Evolutionary conservation across 2,113 vertebrate genomes (phyloP).

Genomic region (Choloepus hoffmanni): DNA sequence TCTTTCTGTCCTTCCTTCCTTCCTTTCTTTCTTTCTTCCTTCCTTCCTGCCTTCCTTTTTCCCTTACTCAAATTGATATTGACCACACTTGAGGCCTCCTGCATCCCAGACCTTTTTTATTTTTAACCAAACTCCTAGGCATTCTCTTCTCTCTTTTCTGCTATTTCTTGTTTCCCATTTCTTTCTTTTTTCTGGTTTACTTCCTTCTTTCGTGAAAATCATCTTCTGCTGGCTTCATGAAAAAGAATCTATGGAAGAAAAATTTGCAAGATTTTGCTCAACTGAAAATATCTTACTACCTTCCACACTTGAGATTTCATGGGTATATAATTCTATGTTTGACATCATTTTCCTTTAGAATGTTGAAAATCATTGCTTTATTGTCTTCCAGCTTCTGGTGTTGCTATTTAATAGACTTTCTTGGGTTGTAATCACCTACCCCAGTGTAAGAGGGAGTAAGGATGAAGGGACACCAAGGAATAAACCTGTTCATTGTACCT

Average conservation of each 20-base stretch:
- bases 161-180: background rate
- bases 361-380: background rate
- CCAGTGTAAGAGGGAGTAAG: background rate
- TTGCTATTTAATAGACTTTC: background rate
- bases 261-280: background rate
- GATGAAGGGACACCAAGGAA: background rate
- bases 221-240: background rate
- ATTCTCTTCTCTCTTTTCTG: background rate
- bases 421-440: background rate
- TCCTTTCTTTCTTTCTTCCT: too few species aligned
- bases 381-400: background rate
- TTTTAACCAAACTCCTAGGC: too few species aligned
- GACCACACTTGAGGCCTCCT: background rate
- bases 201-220: background rate
- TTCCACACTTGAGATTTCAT: background rate
- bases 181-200: background rate
- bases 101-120: background rate
- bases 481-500: background rate
- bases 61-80: background rate
- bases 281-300: background rate
- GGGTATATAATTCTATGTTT: background rate
- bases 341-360: background rate
- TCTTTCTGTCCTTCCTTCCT: too few species aligned
- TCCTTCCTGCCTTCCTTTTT: background rate
- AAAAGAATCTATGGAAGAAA: background rate